Evolutionary conservation across 2,888 invertebrate genomes (phyloP).

Genomic region (Neria commutata): DNA sequence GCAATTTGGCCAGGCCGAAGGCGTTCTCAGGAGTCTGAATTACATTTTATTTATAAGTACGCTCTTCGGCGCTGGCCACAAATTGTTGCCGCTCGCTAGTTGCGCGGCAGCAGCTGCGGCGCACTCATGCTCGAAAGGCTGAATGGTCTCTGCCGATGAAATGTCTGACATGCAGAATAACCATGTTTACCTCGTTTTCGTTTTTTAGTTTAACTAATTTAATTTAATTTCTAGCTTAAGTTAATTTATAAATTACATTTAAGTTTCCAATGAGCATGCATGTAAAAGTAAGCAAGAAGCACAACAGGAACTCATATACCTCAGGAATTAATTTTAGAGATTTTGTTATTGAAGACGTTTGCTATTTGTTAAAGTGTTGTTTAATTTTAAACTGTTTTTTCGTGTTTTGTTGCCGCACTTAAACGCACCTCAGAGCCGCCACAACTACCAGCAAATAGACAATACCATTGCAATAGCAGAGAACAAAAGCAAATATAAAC

Average conservation of each 20-base stretch:
- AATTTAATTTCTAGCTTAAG: constrained; percentile 1
- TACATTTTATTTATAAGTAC: constrained; percentile 62
- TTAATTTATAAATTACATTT: constrained; percentile 23
- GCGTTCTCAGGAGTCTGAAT: constrained; percentile 62
- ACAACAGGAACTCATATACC: constrained; percentile 61
- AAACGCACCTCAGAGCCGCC: no score
- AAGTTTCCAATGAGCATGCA: constrained; percentile 28
- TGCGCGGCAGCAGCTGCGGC: no score
- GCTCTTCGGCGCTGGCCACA: constrained; percentile 30
- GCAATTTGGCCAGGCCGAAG: background rate
- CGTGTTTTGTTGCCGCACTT: constrained; percentile 36
- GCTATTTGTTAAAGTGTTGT: constrained; percentile 6
- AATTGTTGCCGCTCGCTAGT: constrained; percentile 18
- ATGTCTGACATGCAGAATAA: background rate
- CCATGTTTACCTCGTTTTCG: background rate
- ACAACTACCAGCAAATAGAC: no score
- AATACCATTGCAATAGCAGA: constrained; percentile 18
- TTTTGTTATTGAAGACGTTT: constrained; percentile 20
- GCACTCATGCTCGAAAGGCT: background rate
- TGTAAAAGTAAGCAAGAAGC: constrained; percentile 45
- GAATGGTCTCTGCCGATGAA: background rate
- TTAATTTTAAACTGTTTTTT: constrained; percentile 27
- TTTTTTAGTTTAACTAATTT: background rate
- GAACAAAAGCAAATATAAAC: constrained; percentile 21
- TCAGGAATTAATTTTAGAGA: constrained; percentile 39